Percentiles rank a stretch among this genome's conserved stretches.
Evolutionary conservation across 2,113 vertebrate genomes (phyloP).

Genomic region (Lophius piscatorius): DNA sequence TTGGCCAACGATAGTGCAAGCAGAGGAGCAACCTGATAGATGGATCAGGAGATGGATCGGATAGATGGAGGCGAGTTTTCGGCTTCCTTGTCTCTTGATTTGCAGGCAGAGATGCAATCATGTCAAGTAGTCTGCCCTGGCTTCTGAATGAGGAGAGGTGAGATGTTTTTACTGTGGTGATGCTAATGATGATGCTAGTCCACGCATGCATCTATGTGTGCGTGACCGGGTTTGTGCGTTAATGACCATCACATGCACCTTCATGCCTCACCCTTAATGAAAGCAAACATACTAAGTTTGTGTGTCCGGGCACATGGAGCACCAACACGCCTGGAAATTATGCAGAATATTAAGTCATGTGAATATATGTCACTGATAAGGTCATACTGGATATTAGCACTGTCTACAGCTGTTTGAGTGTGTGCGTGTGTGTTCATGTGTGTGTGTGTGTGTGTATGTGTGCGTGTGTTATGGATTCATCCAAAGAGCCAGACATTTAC

Average conservation of each 20-base stretch:
- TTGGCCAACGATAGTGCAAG: slow-evolving; percentile 58
- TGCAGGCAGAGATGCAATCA: slow-evolving; percentile 62
- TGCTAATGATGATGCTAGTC: slow-evolving; percentile 45
- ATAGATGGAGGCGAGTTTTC: slow-evolving; percentile 46
- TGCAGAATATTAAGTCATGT: slow-evolving; percentile 41
- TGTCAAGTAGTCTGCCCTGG: slow-evolving; percentile 31
- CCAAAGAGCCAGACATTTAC: background rate
- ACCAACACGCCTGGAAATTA: slow-evolving; percentile 62
- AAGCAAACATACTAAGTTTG: slow-evolving; percentile 35
- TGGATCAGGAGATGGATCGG: too few relatives aligned
- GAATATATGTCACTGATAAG: slow-evolving; percentile 57
- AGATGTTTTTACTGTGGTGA: slow-evolving; percentile 48
- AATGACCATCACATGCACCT: slow-evolving; percentile 15
- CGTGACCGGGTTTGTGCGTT: background rate
- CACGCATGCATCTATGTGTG: slow-evolving; percentile 2
- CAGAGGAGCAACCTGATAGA: too few relatives aligned
- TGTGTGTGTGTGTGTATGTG: slow-evolving; percentile 3
- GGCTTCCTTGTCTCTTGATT: slow-evolving; percentile 65
- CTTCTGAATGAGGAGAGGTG: slow-evolving; percentile 58
- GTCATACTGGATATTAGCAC: slow-evolving; percentile 54
- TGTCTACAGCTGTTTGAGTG: background rate
- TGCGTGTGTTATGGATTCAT: slow-evolving; percentile 8
- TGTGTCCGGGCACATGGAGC: slow-evolving; percentile 13
- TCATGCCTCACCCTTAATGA: slow-evolving; percentile 42
- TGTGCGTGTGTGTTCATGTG: background rate